Percentiles rank a stretch among this genome's conserved stretches.
Evolutionary conservation across 2,113 vertebrate genomes (phyloP).

Genomic region (Jacana jacana): DNA sequence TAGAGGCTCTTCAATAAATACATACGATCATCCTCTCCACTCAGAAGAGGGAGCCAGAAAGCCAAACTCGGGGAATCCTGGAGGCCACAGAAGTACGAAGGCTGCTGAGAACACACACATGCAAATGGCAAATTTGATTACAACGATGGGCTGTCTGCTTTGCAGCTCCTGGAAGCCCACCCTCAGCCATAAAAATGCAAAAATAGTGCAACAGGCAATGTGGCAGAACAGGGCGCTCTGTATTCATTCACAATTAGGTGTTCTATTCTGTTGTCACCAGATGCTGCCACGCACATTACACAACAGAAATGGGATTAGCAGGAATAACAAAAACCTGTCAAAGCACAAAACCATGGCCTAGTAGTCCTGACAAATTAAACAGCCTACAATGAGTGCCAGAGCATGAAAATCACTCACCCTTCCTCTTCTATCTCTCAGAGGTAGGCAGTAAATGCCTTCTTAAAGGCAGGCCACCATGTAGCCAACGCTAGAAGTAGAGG

Average conservation of each 20-base stretch:
- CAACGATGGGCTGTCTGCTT: conserved; percentile 59
- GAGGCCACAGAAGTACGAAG: background rate
- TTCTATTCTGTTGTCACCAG: conserved; percentile 72
- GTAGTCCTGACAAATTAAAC: conserved; percentile 69
- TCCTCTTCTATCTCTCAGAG: conserved; percentile 55
- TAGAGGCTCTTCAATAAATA: background rate
- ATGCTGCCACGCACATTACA: conserved; percentile 70
- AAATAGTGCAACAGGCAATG: conserved; percentile 64
- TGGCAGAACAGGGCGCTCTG: conserved; percentile 58
- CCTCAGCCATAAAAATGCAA: conserved; percentile 67
- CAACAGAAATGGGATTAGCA: conserved; percentile 71
- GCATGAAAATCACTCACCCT: conserved; percentile 68
- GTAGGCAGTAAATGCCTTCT: conserved; percentile 26
- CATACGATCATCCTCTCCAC: background rate
- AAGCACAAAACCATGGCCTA: conserved; percentile 65
- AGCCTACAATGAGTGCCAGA: conserved; percentile 61
- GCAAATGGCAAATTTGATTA: conserved; percentile 69
- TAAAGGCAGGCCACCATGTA: conserved; percentile 46
- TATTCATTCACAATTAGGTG: conserved; percentile 72
- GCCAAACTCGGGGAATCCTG: background rate
- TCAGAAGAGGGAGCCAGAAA: conserved; percentile 47
- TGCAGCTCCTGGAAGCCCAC: conserved; percentile 60
- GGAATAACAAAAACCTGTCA: conserved; percentile 71
- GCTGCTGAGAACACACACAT: conserved; percentile 56
- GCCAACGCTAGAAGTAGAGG: background rate